These are phyloP conservation scores for Cataglyphis altisquamis DNA, from an alignment of 2,888 invertebrate genomes.

Conservation along the genomic window DNA sequence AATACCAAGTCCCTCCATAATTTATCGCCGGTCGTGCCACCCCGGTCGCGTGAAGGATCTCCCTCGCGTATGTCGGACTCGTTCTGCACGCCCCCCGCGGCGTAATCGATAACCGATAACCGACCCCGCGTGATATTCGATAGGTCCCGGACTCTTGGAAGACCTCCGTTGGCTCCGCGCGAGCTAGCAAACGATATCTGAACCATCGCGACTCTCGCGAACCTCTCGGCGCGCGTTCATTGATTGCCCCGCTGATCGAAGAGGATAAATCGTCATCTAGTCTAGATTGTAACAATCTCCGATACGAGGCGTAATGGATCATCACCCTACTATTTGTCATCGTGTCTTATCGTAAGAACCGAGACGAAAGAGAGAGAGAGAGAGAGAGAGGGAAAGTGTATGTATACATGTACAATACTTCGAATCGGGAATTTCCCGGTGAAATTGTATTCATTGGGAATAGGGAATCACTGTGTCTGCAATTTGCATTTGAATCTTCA, in stretches of 20 bases:
- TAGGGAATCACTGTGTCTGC: not conserved
- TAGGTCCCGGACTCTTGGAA: slow-evolving; percentile 41
- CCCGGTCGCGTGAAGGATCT: slow-evolving; percentile 66
- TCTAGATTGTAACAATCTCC: slow-evolving; percentile 9
- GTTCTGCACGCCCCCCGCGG: slow-evolving; percentile 67
- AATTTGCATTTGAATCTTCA: slow-evolving; percentile 48
- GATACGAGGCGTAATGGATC: slow-evolving; percentile 29
- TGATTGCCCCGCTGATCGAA: slow-evolving; percentile 42
- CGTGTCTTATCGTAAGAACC: slow-evolving; percentile 13
- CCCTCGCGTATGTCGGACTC: slow-evolving; percentile 58
- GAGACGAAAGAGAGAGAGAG: not conserved
- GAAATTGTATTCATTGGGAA: slow-evolving; percentile 28
- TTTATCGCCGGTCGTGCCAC: slow-evolving; percentile 70
- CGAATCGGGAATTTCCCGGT: slow-evolving; percentile 13
- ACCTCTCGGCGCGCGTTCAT: slow-evolving; percentile 3
- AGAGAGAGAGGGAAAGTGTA: not conserved
- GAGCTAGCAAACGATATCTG: slow-evolving; percentile 15
- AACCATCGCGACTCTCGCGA: slow-evolving; percentile 29
- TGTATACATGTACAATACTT: not conserved
- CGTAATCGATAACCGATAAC: slow-evolving; percentile 76
- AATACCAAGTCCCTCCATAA: slow-evolving; percentile 76
- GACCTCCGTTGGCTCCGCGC: slow-evolving; percentile 28
- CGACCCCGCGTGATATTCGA: slow-evolving; percentile 60
- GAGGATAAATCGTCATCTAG: slow-evolving; percentile 33
- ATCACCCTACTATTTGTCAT: slow-evolving; percentile 37